Base-by-base conservation (phyloP, 1,140 invertebrate genomes). In the Drosophila tani region DNA sequence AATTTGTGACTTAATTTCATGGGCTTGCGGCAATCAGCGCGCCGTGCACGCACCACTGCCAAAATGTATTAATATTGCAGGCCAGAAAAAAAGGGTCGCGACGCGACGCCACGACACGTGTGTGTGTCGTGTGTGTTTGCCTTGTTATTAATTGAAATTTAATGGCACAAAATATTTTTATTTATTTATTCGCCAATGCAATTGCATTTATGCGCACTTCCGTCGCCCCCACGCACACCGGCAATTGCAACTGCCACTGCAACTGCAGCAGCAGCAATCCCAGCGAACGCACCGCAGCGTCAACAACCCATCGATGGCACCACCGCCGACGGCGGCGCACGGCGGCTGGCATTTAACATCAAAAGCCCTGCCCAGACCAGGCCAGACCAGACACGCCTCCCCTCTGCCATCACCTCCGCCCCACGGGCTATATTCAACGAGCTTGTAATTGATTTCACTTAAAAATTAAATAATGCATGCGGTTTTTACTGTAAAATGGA, bases 1-100 rank as follows among this genome's bases (percentile, higher is more conserved):
- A 91, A 91, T 91, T 91, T 91, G 88, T 88, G 88, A 91, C 83
- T 91, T 84, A 84, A 91, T 91, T 91, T 88, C 87, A 88, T 88
- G 87, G 81, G 81, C 88, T 88, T 84, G 85, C 85, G 85, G 85
- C 85, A 90, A 91, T 90, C 85, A 85, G 79, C 79, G 85, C 77
- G 57, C 62, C 50, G 21, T 70, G 65, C 83, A 86, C 84, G 81
- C 84, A 88, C 81, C 67, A 64, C 76, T 88, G 83, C 77, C 80
- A 71, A 86, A 88, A 87, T 88, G 80, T 87, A 87, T 87, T 83
- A 88, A 86, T 83, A 87, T 86, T 86, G 76, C 67, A 79, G 82
- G 51, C 32, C 12, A 35, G 17, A 19, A 73, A 67, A 19, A 73
- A 67, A 59, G 69, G 64, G 56, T 46, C 62, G 53, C 59, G 75